Conservation (phyloP, 2,797 vertebrate species). For the Propithecus deckenii region DNA sequence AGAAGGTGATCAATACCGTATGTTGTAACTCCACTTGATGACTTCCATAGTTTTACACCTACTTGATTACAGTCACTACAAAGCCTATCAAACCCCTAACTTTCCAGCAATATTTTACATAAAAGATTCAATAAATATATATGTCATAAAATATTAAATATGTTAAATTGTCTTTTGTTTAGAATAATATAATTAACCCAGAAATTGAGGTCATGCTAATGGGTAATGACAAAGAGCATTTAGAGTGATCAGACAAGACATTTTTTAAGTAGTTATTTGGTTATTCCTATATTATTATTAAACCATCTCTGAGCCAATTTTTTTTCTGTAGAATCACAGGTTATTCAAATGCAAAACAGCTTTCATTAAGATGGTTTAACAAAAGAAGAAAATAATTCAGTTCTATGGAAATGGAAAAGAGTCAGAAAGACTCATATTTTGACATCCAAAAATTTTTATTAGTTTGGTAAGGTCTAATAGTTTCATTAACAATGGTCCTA, state of each 20-base stretch:
- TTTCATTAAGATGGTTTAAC: not conserved
- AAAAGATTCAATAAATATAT: not conserved
- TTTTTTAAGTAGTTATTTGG: not conserved
- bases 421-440: not conserved
- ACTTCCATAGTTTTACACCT: not conserved
- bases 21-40: not conserved
- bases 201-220: not conserved
- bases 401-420: not conserved
- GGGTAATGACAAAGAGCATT: not conserved
- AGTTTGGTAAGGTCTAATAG: not conserved
- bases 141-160: not conserved
- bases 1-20: not conserved
- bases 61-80: not conserved
- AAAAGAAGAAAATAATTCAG: not conserved
- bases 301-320: not conserved
- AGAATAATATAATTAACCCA: not conserved
- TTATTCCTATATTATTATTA: not conserved
- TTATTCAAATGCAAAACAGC: not conserved
- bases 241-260: not conserved
- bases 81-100: not conserved
- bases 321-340: not conserved
- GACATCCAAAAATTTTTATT: not conserved
- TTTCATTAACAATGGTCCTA: not conserved
- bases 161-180: not conserved
- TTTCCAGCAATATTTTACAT: not conserved